Percentiles rank a stretch among this genome's conserved stretches.
phyloP scores from a whole-genome alignment of 2,797 vertebrate species.

The Tauraco hartlaubi region DNA sequence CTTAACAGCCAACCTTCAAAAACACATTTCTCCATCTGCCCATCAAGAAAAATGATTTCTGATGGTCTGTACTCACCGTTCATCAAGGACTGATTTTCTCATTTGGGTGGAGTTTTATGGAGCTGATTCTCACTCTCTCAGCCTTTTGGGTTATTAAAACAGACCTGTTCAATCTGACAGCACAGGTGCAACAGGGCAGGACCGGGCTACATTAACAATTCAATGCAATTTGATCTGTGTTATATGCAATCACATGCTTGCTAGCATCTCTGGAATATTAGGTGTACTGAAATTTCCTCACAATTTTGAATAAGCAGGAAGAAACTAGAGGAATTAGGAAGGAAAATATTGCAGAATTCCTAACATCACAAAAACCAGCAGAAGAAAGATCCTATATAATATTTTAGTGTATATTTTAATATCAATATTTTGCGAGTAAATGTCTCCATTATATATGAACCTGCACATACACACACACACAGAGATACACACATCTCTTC shows the following conservation, averaged over 20 bases:
- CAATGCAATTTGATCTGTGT: neutral
- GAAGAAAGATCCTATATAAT: neutral
- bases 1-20: conserved; percentile 21
- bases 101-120: conserved; percentile 31
- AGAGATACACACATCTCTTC: neutral
- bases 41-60: conserved; percentile 57
- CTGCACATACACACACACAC: neutral
- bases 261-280: neutral
- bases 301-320: neutral
- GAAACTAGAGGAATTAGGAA: neutral
- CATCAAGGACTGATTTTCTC: conserved; percentile 39
- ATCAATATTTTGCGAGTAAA: neutral
- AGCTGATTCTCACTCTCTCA: conserved; percentile 12
- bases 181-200: neutral
- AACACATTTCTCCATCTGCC: conserved; percentile 28
- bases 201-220: neutral
- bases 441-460: neutral
- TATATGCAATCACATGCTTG: neutral
- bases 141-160: neutral
- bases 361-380: neutral
- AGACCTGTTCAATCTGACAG: neutral
- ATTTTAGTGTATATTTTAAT: neutral
- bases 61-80: conserved; percentile 20
- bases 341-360: neutral
- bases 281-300: neutral